Base-by-base conservation (phyloP, 2,113 vertebrate species). In the Aramus guarauna region DNA sequence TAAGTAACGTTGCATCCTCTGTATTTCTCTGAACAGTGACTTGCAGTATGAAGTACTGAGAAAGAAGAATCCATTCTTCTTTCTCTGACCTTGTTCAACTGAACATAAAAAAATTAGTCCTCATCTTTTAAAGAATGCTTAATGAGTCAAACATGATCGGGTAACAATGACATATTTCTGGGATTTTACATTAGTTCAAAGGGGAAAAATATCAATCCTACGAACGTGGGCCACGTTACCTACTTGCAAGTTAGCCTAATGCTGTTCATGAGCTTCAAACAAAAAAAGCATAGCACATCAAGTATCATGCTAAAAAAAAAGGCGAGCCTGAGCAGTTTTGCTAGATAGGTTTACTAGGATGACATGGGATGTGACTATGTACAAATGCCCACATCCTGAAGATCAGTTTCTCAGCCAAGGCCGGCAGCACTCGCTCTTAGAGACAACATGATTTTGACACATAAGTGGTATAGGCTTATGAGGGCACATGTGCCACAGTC, bases 141-240 rank as follows among this genome's bases (percentile, higher is more conserved):
- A 73, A 26, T 9, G 19, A 56, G 15, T 53, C 39, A 86, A 64
- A 52, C 7, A 64, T 53, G 56, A 29, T 45, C 41, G 72, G 24
- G 30, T n/a, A 60, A 50, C 29, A 60, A 64, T 8, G 3, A 60
- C 23, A 11, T 26, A 64, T 27, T 92, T 71, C 45, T 56, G 23
- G 15, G 27, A 72, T 75, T 75, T 76, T 68, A 13, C 15, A 26
- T 24, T 45, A 41, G 26, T 47, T 77, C 37, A 29, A 53, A 69
- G 30, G 32, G 17, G 32, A 66, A 69, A 73, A 77, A 37, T 8
- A 27, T 32, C 11, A 36, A 9, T 53, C 29, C 53, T 15, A 66
- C 34, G 88, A 60, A 24, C 4, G 64, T 0, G 0, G 34, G 7
- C 41, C 27, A 43, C 0, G 0, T 39, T 60, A 56, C 15, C 48